Conservation (phyloP, 1,140 invertebrate species). For the Oscheius sp. region DNA sequence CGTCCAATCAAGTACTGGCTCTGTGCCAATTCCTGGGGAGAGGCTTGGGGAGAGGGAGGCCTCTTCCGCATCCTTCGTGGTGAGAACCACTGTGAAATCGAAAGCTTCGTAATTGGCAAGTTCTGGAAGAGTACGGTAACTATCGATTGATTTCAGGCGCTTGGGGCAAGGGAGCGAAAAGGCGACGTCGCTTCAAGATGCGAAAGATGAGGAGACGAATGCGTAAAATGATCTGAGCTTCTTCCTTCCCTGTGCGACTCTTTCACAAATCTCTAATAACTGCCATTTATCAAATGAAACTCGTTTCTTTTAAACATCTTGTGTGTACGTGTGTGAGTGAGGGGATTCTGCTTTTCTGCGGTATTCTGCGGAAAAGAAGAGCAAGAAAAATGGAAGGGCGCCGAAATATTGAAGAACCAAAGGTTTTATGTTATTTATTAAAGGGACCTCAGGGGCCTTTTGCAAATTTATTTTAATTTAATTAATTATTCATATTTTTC, state of each 20-base stretch:
- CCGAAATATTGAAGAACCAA: no score
- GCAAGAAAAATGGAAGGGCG: no score
- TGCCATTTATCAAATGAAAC: no score
- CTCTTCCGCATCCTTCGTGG: constrained; percentile 78
- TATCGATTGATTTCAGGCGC: constrained; percentile 60
- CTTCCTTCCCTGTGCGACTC: not conserved
- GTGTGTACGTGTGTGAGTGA: no score
- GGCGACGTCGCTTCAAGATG: constrained; percentile 45
- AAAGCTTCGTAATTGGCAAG: constrained; percentile 73
- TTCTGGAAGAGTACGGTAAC: not conserved
- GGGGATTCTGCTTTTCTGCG: no score
- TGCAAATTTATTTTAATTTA: no score
- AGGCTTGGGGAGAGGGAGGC: constrained; percentile 81
- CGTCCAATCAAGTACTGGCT: constrained; percentile 73
- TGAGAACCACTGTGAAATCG: constrained; percentile 79
- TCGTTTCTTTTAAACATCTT: no score
- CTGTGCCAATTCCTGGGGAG: constrained; percentile 84
- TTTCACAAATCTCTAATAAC: no score
- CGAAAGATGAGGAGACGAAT: constrained; percentile 39
- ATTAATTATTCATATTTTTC: no score
- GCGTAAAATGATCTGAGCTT: constrained; percentile 8
- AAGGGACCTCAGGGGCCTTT: no score
- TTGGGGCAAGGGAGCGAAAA: constrained; percentile 64
- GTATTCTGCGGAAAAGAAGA: no score
- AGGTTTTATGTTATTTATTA: no score